A percentile compares a stretch with the other conserved stretches of the same genome.
Evolutionary conservation across 1,140 invertebrate species (phyloP).

Genomic region (Catajapyx aquilonaris): DNA sequence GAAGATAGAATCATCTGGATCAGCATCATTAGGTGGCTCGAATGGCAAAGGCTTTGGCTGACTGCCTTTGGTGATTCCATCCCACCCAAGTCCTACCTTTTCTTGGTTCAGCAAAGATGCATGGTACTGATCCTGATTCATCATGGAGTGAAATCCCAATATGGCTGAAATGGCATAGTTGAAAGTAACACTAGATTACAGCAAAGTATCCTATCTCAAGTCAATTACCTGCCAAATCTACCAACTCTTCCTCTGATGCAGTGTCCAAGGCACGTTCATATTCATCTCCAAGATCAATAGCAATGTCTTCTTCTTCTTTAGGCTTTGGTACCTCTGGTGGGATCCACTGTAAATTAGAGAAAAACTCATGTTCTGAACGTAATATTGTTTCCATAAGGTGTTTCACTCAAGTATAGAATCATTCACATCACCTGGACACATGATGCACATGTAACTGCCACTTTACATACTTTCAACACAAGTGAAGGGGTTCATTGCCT

Average conservation of each 20-base stretch:
- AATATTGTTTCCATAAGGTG: no score
- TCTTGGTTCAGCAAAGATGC: constrained; percentile 82
- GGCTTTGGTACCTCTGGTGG: constrained; percentile 54
- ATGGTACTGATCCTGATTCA: constrained; percentile 99
- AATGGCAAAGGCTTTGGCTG: constrained; percentile 72
- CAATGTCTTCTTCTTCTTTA: constrained; percentile 72
- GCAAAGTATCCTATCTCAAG: not conserved
- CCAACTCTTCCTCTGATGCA: constrained; percentile 94
- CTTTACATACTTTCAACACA: no score
- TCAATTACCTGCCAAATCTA: constrained; percentile 90
- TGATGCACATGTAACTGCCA: no score
- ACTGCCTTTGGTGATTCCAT: constrained; percentile 83
- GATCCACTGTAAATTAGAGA: constrained; percentile 48
- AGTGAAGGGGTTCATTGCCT: no score
- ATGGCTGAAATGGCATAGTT: constrained; percentile 46
- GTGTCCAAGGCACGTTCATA: constrained; percentile 77
- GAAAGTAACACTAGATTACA: not conserved
- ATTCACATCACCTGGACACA: no score
- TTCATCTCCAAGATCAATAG: constrained; percentile 83
- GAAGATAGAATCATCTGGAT: constrained; percentile 75
- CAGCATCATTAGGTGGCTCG: constrained; percentile 85
- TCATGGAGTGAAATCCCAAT: constrained; percentile 97
- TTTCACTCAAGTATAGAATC: no score
- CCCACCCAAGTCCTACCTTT: constrained; percentile 70
- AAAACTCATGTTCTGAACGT: no score